Evolutionary conservation across 2,797 vertebrate species (phyloP), one percentile per base, ranked within the genome.

Genomic region (Amphiprion clarkii): DNA sequence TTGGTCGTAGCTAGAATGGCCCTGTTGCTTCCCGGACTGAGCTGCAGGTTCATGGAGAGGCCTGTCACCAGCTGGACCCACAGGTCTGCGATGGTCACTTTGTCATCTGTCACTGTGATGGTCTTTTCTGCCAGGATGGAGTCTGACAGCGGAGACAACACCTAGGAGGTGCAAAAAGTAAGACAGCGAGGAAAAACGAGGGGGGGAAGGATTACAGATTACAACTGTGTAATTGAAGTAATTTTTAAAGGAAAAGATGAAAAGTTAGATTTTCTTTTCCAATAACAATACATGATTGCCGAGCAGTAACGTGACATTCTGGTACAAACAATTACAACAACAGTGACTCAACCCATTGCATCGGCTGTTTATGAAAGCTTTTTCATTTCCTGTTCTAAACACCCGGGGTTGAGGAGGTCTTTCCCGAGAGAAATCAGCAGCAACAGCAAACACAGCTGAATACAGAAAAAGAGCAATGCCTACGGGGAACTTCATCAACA

Each of bases 91-190:
- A 99, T 96, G 16, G 97, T 96, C 86, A 99, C 98, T 85, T 97
- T 98, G 87, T 99, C 97, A 40, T 99, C 98, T 61, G 96, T 84
- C 82, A 99, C 98, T 0, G 95, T 97, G 75, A 99, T 93, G 0
- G 97, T 97, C 92, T 96, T 98, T 94, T 99, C 98, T 1, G 97
- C 98, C 94, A 99, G 92, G 94, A 99, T 98, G 27, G 97, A 97
- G 93, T 99, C 98, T 0, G 97, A 99, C 74, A 99, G 84, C 4
- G 97, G 98, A 72, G 98, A 99, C 81, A 99, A 83, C 68, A 99
- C 98, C 98, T 99, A 21, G 17, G n/a, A 40, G 25, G 42, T 52
- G 11, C 5, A 59, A 36, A 36, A 21, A 68, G 21, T 13, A 44
- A 58, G 52, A 56, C 13, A 39, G 31, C 1, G 27, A 56, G 11